Percentiles rank a stretch among this genome's conserved stretches.
phyloP scores from a whole-genome alignment of 2,888 invertebrate species.

The Acrocyrtus sp. region DNA sequence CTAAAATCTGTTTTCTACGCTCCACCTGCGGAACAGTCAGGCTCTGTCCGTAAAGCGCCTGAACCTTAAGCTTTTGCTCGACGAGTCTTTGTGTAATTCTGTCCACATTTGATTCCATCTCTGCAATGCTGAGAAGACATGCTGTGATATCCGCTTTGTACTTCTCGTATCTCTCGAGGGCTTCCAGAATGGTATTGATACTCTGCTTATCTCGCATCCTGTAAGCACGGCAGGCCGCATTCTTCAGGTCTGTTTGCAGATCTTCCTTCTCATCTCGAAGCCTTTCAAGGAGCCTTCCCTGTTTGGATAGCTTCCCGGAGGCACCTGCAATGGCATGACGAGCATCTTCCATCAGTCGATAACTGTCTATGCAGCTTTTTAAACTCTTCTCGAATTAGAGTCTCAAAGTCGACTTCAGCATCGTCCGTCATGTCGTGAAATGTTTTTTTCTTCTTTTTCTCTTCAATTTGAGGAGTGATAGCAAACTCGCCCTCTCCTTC shows the following conservation, averaged over 20 bases:
- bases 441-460: too few species aligned
- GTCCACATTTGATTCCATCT: conserved; percentile 58
- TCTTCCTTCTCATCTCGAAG: conserved; percentile 47
- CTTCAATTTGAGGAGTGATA: too few species aligned
- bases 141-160: conserved; percentile 44
- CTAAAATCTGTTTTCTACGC: conserved; percentile 36
- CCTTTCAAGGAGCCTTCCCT: conserved; percentile 38
- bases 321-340: conserved; percentile 51
- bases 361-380: conserved; percentile 55
- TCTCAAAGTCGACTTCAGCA: conserved; percentile 56
- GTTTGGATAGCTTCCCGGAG: conserved; percentile 42
- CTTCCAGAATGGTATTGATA: conserved; percentile 50
- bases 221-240: conserved; percentile 45
- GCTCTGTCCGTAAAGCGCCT: conserved; percentile 53
- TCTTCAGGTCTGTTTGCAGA: conserved; percentile 46
- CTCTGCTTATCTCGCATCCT: conserved; percentile 43
- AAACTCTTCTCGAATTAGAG: conserved; percentile 53
- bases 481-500: conserved; percentile 1
- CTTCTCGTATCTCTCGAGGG: conserved; percentile 54
- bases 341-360: conserved; percentile 58
- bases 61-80: conserved; percentile 54
- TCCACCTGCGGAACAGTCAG: conserved; percentile 52
- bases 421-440: too few species aligned
- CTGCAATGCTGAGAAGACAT: conserved; percentile 44
- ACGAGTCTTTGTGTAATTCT: conserved; percentile 53